These are phyloP conservation scores for Malaclemys terrapin DNA, from an alignment of 2,113 vertebrate genomes.

Conservation along the genomic window DNA sequence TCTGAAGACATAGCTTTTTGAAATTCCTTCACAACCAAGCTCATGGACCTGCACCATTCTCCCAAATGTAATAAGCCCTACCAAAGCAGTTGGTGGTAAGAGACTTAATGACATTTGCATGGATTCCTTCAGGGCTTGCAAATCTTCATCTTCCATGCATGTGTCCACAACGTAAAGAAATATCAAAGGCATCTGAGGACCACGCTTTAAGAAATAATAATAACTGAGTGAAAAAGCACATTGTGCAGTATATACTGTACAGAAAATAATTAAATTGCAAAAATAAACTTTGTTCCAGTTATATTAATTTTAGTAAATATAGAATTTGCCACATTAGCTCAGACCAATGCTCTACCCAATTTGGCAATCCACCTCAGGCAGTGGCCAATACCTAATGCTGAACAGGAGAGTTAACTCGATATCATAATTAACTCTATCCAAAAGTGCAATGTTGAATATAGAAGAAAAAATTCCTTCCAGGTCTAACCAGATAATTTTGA, in stretches of 20 bases:
- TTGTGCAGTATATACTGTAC: not conserved
- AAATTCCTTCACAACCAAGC: slow-evolving; percentile 97
- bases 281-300: not conserved
- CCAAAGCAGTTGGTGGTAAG: slow-evolving; percentile 93
- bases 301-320: not conserved
- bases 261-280: not conserved
- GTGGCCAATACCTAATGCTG: not conserved
- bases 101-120: slow-evolving; percentile 98
- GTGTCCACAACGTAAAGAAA: slow-evolving; percentile 99
- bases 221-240: not conserved
- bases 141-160: slow-evolving; percentile 98
- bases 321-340: not conserved
- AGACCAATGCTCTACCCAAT: not conserved
- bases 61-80: slow-evolving; percentile 97
- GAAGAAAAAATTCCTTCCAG: not conserved
- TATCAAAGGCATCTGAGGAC: slow-evolving; percentile 97
- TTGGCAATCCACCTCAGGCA: not conserved
- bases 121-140: slow-evolving; percentile 97
- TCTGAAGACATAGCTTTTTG: slow-evolving; percentile 98
- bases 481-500: not conserved
- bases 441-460: not conserved
- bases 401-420: not conserved
- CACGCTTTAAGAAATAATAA: slow-evolving; percentile 83
- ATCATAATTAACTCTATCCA: not conserved
- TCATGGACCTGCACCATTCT: slow-evolving; percentile 99